A percentile compares a stretch with the other conserved stretches of the same genome.
phyloP scores from a whole-genome alignment of 2,888 invertebrate genomes.

The Macaria notata region DNA sequence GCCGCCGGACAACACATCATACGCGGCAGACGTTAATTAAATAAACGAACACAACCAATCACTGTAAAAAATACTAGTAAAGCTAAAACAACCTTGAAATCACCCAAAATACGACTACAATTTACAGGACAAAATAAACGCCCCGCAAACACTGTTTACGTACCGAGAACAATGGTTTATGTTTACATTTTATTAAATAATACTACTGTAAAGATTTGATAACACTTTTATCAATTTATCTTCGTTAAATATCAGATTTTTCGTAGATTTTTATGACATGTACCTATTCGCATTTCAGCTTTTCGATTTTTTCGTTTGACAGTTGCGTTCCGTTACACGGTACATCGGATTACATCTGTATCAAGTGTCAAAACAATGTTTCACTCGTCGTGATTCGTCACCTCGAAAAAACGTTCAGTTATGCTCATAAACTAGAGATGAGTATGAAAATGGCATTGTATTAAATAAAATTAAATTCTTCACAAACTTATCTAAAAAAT shows the following conservation, averaged over 20 bases:
- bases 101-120: constrained; percentile 54
- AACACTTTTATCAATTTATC: constrained; percentile 31
- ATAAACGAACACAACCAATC: constrained; percentile 66
- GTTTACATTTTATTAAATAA: no score
- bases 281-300: constrained; percentile 33
- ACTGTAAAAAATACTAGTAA: constrained; percentile 52
- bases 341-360: not conserved
- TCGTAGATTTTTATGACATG: constrained; percentile 27
- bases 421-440: no score
- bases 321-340: constrained; percentile 28
- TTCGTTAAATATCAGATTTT: constrained; percentile 20
- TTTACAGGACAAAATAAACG: constrained; percentile 41
- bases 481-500: no score
- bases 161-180: constrained; percentile 42
- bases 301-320: constrained; percentile 38
- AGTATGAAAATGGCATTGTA: no score
- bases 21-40: constrained; percentile 63
- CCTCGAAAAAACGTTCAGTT: no score
- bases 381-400: no score
- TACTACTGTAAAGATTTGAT: constrained; percentile 20
- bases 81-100: constrained; percentile 69
- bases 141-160: constrained; percentile 45
- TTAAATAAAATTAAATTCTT: no score
- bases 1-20: constrained; percentile 50
- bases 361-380: no score